phyloP scores from a whole-genome alignment of 2,888 invertebrate genomes.

The Ypsolopha sequella region DNA sequence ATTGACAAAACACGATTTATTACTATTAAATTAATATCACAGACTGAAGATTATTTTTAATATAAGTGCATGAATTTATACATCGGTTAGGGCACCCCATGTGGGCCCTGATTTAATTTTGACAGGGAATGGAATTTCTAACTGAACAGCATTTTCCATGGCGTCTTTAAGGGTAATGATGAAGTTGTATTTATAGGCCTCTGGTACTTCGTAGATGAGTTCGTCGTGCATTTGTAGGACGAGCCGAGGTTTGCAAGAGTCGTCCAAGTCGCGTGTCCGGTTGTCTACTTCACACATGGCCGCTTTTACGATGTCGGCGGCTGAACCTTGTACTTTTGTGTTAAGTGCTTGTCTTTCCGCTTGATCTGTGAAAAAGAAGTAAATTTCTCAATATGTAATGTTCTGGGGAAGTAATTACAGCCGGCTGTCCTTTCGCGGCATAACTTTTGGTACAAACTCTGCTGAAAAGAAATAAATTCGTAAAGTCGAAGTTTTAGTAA shows the following conservation, averaged over 20 bases:
- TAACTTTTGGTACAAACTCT: too few relatives aligned
- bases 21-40: too few relatives aligned
- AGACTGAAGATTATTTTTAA: too few relatives aligned
- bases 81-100: conserved; percentile 76
- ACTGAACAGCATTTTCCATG: conserved; percentile 83
- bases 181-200: conserved; percentile 66
- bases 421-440: too few relatives aligned
- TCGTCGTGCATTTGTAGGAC: conserved; percentile 97
- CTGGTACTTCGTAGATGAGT: conserved; percentile 89
- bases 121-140: conserved; percentile 87
- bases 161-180: conserved; percentile 75
- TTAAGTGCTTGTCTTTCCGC: conserved; percentile 98
- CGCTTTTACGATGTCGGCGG: conserved; percentile 94
- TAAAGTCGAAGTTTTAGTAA: too few relatives aligned
- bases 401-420: too few relatives aligned
- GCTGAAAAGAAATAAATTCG: too few relatives aligned
- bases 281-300: conserved; percentile 87
- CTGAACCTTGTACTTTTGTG: conserved; percentile 95
- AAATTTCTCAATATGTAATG: too few relatives aligned
- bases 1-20: too few relatives aligned
- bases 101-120: conserved; percentile 85
- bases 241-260: conserved; percentile 68
- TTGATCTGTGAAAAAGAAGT: conserved; percentile 66
- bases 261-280: conserved; percentile 50
- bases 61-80: conserved; percentile 12